Percentiles rank a stretch among this genome's conserved stretches.
Evolutionary conservation across 2,113 vertebrate species (phyloP).

Genomic region (Misgurnus mizolepis): DNA sequence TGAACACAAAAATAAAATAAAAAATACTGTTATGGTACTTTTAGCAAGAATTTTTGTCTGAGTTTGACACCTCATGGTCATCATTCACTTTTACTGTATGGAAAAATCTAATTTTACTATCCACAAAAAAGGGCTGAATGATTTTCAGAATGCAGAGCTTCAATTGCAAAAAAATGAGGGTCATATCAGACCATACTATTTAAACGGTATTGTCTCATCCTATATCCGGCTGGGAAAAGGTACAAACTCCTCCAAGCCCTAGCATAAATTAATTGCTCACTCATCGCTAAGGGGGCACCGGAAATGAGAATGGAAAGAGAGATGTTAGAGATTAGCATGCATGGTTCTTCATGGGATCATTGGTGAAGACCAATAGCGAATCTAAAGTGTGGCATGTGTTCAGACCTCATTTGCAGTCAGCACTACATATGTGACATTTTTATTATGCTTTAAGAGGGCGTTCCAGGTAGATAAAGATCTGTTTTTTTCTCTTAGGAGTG

Average conservation of each 20-base stretch:
- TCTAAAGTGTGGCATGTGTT: slow-evolving; percentile 1
- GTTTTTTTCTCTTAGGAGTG: not conserved
- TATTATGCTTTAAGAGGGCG: not conserved
- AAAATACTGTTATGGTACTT: no score
- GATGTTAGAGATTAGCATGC: not conserved
- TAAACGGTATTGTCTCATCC: no score
- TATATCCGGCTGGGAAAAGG: no score
- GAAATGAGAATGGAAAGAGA: not conserved
- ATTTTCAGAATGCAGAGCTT: not conserved
- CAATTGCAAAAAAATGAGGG: no score
- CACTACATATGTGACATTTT: slow-evolving; percentile 4
- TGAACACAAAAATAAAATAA: no score
- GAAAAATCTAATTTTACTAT: no score
- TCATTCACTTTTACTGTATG: no score
- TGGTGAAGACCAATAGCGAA: not conserved
- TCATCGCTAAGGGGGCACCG: not conserved
- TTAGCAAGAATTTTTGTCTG: no score
- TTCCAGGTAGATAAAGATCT: not conserved
- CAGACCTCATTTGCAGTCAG: not conserved
- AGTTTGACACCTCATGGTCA: no score
- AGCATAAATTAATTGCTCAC: not conserved
- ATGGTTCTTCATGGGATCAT: not conserved
- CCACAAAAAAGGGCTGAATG: no score
- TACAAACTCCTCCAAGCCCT: no score
- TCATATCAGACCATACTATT: no score